Conservation (phyloP, 2,888 invertebrate genomes). For the Caenorhabditis zanzibari region DNA sequence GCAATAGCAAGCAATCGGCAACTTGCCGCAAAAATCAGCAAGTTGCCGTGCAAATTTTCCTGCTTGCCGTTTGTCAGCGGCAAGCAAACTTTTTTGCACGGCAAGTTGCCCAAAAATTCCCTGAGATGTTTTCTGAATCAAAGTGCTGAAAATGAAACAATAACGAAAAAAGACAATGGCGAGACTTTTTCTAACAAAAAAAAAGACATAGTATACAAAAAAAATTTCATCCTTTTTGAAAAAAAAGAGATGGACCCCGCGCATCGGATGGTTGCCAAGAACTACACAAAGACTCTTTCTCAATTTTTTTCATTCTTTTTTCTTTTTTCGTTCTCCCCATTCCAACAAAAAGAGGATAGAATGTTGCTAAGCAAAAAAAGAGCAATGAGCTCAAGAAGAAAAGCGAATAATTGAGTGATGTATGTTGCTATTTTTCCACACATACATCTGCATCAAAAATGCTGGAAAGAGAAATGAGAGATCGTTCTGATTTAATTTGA, state of each 20-base stretch:
- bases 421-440: slow-evolving; percentile 7
- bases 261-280: slow-evolving; percentile 26
- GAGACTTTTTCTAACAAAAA: not conserved
- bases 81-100: too few relatives aligned
- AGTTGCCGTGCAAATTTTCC: too few relatives aligned
- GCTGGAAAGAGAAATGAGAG: not conserved
- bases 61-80: too few relatives aligned
- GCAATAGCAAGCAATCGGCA: too few relatives aligned
- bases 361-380: slow-evolving; percentile 19
- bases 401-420: slow-evolving; percentile 17
- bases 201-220: too few relatives aligned
- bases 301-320: not conserved
- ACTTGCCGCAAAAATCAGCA: too few relatives aligned
- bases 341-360: not conserved
- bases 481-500: not conserved
- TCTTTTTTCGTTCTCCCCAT: not conserved
- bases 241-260: not conserved
- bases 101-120: too few relatives aligned
- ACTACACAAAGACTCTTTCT: not conserved
- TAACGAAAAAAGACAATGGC: too few relatives aligned
- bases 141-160: too few relatives aligned
- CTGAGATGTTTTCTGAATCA: too few relatives aligned
- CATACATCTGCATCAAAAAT: slow-evolving; percentile 26
- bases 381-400: slow-evolving; percentile 1
- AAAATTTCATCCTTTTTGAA: not conserved